Evolutionary conservation across 2,888 invertebrate species (phyloP).

Genomic region (Pycnomerus fuliginosus): DNA sequence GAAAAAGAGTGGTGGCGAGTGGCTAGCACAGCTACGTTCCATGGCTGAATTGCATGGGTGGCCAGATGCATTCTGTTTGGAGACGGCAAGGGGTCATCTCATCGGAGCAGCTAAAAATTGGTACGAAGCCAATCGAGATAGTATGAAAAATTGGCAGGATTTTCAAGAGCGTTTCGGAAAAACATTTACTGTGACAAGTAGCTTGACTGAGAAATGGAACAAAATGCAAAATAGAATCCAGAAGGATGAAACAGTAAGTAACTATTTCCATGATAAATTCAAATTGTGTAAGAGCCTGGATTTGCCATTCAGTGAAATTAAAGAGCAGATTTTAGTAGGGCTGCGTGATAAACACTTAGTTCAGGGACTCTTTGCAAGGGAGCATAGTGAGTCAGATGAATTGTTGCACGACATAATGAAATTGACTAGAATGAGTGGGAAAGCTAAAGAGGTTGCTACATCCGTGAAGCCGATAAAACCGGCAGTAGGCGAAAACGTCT

Average conservation of each 20-base stretch:
- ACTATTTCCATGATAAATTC: background rate
- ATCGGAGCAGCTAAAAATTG: slow-evolving; percentile 1
- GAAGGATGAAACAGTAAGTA: background rate
- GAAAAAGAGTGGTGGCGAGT: background rate
- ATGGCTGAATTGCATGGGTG: slow-evolving; percentile 1
- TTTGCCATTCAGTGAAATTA: background rate
- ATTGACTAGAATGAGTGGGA: background rate
- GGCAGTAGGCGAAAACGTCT: background rate
- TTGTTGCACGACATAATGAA: background rate
- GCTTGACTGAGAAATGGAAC: background rate
- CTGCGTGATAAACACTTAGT: background rate
- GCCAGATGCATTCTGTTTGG: slow-evolving; percentile 1
- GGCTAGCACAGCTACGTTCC: background rate
- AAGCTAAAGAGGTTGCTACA: too few species aligned
- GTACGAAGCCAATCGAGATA: background rate
- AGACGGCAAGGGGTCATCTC: slow-evolving; percentile 2
- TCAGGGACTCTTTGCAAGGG: background rate
- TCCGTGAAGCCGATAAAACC: background rate
- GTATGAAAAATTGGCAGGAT: background rate
- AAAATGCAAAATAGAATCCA: background rate
- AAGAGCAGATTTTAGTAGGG: background rate
- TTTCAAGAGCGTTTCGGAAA: background rate
- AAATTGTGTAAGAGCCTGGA: background rate
- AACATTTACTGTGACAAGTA: background rate
- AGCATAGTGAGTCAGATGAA: background rate